Evolutionary conservation across 2,888 invertebrate species (phyloP).

Genomic region (Philhelius pedissequus): DNA sequence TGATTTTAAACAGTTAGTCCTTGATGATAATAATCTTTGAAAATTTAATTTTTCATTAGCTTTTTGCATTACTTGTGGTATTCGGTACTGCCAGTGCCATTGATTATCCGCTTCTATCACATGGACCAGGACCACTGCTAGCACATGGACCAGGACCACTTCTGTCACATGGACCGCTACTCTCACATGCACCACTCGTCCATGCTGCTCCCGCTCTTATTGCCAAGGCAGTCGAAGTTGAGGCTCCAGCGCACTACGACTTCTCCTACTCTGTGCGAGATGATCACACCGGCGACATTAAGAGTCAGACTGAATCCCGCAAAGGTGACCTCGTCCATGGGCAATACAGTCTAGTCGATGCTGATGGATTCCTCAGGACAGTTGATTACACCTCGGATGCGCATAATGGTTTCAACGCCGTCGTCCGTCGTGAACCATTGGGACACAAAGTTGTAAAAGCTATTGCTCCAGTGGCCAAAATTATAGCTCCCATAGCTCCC

Average conservation of each 20-base stretch:
- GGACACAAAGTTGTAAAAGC: conserved; percentile 77
- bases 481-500: conserved; percentile 74
- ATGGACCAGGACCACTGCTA: conserved; percentile 12
- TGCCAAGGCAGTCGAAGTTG: conserved; percentile 73
- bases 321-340: conserved; percentile 81
- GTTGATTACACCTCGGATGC: conserved; percentile 81
- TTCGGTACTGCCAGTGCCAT: conserved; percentile 71
- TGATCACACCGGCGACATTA: conserved; percentile 80
- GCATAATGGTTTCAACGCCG: conserved; percentile 81
- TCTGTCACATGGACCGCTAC: conserved; percentile 43
- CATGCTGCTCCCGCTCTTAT: conserved; percentile 72
- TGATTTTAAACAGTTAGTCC: too few relatives aligned
- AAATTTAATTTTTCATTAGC: neutral
- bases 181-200: conserved; percentile 15
- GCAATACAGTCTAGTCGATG: conserved; percentile 80
- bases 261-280: conserved; percentile 80
- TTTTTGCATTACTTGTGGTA: neutral
- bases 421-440: conserved; percentile 80
- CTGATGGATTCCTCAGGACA: conserved; percentile 80
- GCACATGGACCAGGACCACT: neutral
- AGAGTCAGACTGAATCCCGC: conserved; percentile 80
- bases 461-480: conserved; percentile 76
- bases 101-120: conserved; percentile 67
- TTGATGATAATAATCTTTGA: neutral
- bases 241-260: conserved; percentile 80